Conservation (phyloP, 2,888 invertebrate species). For the Protonemura montana region DNA sequence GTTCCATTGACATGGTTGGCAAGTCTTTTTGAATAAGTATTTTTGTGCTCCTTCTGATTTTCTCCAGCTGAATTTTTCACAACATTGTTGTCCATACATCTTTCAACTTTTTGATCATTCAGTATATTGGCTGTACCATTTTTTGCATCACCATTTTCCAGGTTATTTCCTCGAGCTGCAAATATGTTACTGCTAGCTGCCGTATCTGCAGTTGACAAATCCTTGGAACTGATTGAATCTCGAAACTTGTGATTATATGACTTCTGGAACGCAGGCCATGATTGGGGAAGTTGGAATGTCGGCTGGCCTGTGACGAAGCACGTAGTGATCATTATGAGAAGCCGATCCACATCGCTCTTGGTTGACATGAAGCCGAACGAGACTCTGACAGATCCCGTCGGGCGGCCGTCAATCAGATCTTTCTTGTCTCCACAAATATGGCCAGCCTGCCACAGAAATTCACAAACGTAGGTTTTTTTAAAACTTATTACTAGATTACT, state of each 20-base stretch:
- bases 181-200: too few relatives aligned
- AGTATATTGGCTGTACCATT: too few relatives aligned
- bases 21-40: too few relatives aligned
- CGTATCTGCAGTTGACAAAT: not conserved
- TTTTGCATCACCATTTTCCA: too few relatives aligned
- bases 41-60: too few relatives aligned
- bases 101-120: too few relatives aligned
- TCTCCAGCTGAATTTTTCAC: too few relatives aligned
- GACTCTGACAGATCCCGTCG: constrained; percentile 90
- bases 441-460: constrained; percentile 66
- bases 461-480: too few relatives aligned
- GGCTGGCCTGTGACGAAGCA: constrained; percentile 72
- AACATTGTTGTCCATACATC: too few relatives aligned
- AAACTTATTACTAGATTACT: too few relatives aligned
- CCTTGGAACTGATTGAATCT: not conserved
- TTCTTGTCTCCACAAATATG: constrained; percentile 91
- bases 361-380: constrained; percentile 94
- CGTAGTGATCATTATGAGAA: constrained; percentile 76
- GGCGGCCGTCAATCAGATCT: constrained; percentile 84
- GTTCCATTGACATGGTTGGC: too few relatives aligned
- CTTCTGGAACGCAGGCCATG: constrained; percentile 52
- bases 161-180: too few relatives aligned
- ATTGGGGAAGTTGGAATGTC: constrained; percentile 56
- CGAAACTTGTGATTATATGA: constrained; percentile 42
- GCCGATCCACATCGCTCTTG: constrained; percentile 71